Evolutionary conservation across 2,888 invertebrate species (phyloP), one percentile per base, ranked within the genome.

Genomic region (Spodoptera exigua): DNA sequence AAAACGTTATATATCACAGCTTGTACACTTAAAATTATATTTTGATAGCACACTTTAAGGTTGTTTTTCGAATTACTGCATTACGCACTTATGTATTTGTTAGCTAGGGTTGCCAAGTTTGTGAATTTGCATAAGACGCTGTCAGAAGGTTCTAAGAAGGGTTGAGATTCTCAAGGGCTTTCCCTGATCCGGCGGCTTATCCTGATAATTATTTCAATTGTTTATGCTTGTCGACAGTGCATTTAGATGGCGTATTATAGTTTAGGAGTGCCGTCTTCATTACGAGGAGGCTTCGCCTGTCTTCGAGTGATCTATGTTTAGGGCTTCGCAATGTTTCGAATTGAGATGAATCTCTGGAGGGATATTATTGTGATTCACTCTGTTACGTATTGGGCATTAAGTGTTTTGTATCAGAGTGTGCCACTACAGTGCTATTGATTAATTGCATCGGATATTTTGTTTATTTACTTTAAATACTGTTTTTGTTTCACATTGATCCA

Each of bases 121-220:
- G 86, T 80, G 89, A 91, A 94, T 94, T 93, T 94, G 90, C 93
- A 93, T 94, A 94, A 93, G 93, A 91, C 86, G 89, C 88, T 92
- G 93, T 91, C 93, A 91, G 77, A 49, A 76, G 88, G 80, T 84
- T 82, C 87, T 88, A 83, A 84, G 91, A 94, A 93, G 93, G 93
- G 93, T 93, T 92, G 86, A 87, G 89, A 89, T 89, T 70, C 93
- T 91, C 92, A 82, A 89, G 93, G 93, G 92, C 89, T 90, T 89
- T 88, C 84, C 81, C 62, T 91, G 91, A 93, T 93, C 93, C 92
- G 79, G 85, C 83, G 80, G 91, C 90, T 94, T 93, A 94, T 92
- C 92, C 92, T 89, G 93, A 93, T 94, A 94, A 94, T 94, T 94
- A 94, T 94, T 93, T 94, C 93, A 93, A 94, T 93, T 94, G 94